Evolutionary conservation across 1,140 invertebrate species (phyloP).

Genomic region (Papilio glaucus): DNA sequence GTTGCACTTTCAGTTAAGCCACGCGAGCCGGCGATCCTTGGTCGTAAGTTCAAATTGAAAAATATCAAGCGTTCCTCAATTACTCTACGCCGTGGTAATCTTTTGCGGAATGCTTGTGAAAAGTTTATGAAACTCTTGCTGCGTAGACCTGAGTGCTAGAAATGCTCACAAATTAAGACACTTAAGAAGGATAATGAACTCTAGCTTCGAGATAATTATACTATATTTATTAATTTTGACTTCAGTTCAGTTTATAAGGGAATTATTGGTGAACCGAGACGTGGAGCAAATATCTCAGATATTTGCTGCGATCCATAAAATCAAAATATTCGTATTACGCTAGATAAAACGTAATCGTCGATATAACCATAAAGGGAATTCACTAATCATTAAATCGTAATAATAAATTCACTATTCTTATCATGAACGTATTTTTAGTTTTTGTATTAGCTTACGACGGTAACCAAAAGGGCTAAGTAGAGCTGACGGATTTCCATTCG

Average conservation of each 20-base stretch:
- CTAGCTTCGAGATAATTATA: neutral
- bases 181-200: conserved; percentile 10
- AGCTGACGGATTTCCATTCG: too few relatives aligned
- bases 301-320: neutral
- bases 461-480: too few relatives aligned
- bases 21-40: neutral
- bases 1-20: neutral
- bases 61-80: conserved; percentile 31
- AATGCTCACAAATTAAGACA: neutral
- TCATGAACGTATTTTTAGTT: too few relatives aligned
- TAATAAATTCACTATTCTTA: neutral
- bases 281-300: neutral
- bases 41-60: conserved; percentile 29
- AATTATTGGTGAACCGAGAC: neutral
- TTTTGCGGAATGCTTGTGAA: conserved; percentile 20
- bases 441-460: too few relatives aligned
- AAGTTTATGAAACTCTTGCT: neutral
- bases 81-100: conserved; percentile 17
- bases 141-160: neutral
- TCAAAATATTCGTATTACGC: neutral
- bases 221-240: neutral
- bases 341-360: neutral
- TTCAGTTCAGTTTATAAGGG: neutral
- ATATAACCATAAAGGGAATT: neutral
- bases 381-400: neutral